Conservation (phyloP, 2,888 invertebrate genomes). For the Cheilosia vernalis region DNA sequence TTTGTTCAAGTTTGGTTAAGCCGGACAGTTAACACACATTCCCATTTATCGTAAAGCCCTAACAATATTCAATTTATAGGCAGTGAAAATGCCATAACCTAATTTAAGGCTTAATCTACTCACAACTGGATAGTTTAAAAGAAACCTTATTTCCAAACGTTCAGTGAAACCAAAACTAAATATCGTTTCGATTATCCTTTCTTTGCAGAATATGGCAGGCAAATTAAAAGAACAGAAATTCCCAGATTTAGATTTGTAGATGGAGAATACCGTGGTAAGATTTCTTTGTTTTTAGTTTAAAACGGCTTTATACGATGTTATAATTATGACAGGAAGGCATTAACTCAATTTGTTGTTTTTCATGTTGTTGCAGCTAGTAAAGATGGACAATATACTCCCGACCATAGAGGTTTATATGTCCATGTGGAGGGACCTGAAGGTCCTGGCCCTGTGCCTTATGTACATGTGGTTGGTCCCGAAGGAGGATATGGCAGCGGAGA, state of each 20-base stretch:
- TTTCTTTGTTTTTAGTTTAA: background rate
- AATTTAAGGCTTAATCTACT: background rate
- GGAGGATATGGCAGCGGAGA: background rate
- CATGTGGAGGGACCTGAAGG: background rate
- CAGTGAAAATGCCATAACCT: background rate
- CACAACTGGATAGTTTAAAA: background rate
- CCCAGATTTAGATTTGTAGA: background rate
- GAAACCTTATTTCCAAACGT: background rate
- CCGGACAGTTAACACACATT: background rate
- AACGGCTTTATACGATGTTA: background rate
- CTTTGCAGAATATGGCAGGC: background rate
- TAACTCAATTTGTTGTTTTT: too few relatives aligned
- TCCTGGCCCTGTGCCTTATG: background rate
- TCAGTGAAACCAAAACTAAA: background rate
- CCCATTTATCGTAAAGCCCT: background rate
- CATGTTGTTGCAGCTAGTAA: background rate
- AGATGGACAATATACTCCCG: background rate
- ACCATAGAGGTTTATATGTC: background rate
- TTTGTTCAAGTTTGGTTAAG: background rate
- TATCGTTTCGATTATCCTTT: background rate
- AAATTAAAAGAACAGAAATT: background rate
- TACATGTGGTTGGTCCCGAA: background rate
- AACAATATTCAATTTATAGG: background rate
- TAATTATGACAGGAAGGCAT: background rate
- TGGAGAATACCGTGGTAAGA: background rate